Base-by-base conservation (phyloP, 2,888 invertebrate species). In the Rotaria magnacalcarata region DNA sequence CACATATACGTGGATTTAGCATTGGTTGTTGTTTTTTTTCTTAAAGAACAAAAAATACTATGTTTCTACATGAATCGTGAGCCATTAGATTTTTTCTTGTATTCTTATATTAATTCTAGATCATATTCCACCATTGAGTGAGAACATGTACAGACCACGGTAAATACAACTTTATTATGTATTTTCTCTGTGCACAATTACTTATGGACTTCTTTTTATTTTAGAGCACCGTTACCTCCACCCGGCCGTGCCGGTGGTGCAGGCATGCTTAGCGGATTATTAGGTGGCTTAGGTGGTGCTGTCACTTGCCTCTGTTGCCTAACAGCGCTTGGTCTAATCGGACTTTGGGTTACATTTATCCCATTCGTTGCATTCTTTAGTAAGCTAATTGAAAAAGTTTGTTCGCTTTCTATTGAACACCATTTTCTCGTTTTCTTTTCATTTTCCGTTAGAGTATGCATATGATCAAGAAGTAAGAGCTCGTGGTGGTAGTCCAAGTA, bases 201-300 rank as follows among this genome's bases (percentile, higher is more conserved):
- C 2, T 34, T 34, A 34, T 34, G 34, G 2, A 34, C 34, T 34
- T 34, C 34, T 34, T 34, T 34, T 34, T 34, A 34, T 52, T 52
- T 52, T 16, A 52, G 34, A 67, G 16, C 67, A 24, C 43, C 21
- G 24, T 16, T 16, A 16, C 52, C 52, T 52, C 52, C 52, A 16
- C 52, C 52, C 16, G 11, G 4, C 4, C 52, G 52, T 16, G 52
- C 52, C 4, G 52, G 16, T 52, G 80, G 14, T 41, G 80, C n/a
- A 24, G 80, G 80, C 5, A 14, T 2, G 24, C 11, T 80, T 21
- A 47, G 80, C 14, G 80, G 80, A n/a, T 8, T 80, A 47, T 47
- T 80, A 7, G 80, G 80, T 47, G 80, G 80, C 47, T 80, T 80
- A 80, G 80, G 80, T n/a, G 80, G 80, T 21, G 80, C 80, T n/a